These are phyloP conservation scores for Eumerus sabulonum DNA, from an alignment of 2,888 invertebrate genomes.

Conservation along the genomic window DNA sequence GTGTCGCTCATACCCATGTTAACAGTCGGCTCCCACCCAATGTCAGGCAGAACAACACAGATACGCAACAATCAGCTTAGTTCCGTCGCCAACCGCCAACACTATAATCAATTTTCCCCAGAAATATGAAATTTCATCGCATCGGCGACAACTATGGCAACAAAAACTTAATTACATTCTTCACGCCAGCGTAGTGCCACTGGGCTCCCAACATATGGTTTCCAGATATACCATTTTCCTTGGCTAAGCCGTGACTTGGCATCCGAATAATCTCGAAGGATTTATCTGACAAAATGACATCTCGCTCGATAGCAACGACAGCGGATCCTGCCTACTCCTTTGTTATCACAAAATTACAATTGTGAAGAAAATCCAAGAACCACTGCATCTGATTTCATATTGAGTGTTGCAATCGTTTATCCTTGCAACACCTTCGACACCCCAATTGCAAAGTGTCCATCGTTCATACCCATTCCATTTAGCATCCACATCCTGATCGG, in stretches of 20 bases:
- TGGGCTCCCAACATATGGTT: background rate
- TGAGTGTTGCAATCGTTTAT: conserved; percentile 51
- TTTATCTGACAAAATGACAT: conserved; percentile 15
- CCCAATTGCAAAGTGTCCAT: conserved; percentile 29
- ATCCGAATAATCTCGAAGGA: conserved; percentile 16
- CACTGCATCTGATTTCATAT: conserved; percentile 37
- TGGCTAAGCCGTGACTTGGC: background rate
- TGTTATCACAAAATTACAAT: background rate
- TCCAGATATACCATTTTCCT: background rate
- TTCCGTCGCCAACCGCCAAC: conserved; percentile 21
- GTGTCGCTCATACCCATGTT: too few species aligned
- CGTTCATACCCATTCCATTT: conserved; percentile 3
- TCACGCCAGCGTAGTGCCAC: background rate
- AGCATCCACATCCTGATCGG: conserved; percentile 32
- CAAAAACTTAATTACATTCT: conserved; percentile 34
- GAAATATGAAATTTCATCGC: conserved; percentile 40
- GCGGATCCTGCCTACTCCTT: background rate
- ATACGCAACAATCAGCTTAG: conserved; percentile 18
- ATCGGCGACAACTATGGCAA: conserved; percentile 20
- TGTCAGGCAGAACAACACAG: too few species aligned
- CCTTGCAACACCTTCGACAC: conserved; percentile 30
- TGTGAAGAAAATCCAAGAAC: conserved; percentile 20
- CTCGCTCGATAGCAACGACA: background rate
- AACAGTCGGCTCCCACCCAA: too few species aligned
- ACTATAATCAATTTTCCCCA: conserved; percentile 35